These are phyloP conservation scores for Hermaeophaga mercurialis DNA, from an alignment of 2,888 invertebrate genomes.

Conservation along the genomic window DNA sequence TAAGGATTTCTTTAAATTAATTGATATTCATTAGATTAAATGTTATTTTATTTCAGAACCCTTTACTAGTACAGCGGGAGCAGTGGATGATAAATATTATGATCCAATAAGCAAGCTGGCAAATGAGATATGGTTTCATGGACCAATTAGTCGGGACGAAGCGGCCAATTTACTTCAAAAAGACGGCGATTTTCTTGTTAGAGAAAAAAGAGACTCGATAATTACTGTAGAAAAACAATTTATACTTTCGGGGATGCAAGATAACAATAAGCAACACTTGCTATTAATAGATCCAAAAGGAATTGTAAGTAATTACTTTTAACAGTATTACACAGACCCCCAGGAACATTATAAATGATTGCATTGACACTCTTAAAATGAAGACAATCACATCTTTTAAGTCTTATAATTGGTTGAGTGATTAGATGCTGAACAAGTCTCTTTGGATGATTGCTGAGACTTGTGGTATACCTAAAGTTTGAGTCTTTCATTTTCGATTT, in stretches of 20 bases:
- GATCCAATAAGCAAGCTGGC: slow-evolving; percentile 60
- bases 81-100: slow-evolving; percentile 51
- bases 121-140: slow-evolving; percentile 94
- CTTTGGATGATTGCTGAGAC: no score
- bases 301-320: slow-evolving; percentile 68
- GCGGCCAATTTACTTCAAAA: slow-evolving; percentile 76
- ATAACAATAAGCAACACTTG: slow-evolving; percentile 85
- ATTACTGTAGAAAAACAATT: slow-evolving; percentile 87
- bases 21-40: background rate
- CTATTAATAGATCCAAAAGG: slow-evolving; percentile 96
- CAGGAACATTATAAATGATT: no score
- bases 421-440: no score
- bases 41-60: slow-evolving; percentile 65
- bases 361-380: no score
- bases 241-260: slow-evolving; percentile 94
- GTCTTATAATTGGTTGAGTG: no score
- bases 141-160: slow-evolving; percentile 82
- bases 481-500: no score
- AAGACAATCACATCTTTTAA: no score
- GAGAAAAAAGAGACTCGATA: slow-evolving; percentile 93
- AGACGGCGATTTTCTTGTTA: slow-evolving; percentile 95
- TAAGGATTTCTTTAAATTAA: slow-evolving; percentile 60
- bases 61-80: slow-evolving; percentile 59
- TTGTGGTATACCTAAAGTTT: no score
- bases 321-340: background rate